phyloP scores from a whole-genome alignment of 1,140 invertebrate species.

The Phortica variegata region DNA sequence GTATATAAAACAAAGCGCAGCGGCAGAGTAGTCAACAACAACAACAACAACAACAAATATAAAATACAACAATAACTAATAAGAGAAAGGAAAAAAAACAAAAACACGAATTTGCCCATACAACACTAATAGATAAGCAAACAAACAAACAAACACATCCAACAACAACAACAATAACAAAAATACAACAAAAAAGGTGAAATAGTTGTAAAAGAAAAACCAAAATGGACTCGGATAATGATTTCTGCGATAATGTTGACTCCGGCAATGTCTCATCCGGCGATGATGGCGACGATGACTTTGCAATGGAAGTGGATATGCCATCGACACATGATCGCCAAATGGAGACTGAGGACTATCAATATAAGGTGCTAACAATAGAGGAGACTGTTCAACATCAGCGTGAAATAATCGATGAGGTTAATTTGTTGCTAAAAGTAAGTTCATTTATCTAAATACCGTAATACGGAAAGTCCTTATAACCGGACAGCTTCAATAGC shows the following conservation, averaged over 20 bases:
- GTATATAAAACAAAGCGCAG: too few relatives aligned
- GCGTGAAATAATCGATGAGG: constrained; percentile 96
- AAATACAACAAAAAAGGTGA: too few relatives aligned
- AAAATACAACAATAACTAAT: background rate
- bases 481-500: too few relatives aligned
- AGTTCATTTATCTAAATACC: too few relatives aligned
- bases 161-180: background rate
- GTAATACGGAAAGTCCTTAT: too few relatives aligned
- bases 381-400: constrained; percentile 97
- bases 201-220: background rate
- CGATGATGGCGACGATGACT: constrained; percentile 81
- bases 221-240: constrained; percentile 87
- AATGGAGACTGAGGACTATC: constrained; percentile 84
- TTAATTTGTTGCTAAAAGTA: constrained; percentile 85
- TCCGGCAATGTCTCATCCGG: constrained; percentile 89
- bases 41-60: constrained; percentile 5
- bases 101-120: constrained; percentile 2
- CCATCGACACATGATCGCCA: constrained; percentile 66
- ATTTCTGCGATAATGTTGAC: constrained; percentile 84
- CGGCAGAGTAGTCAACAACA: background rate
- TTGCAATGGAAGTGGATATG: constrained; percentile 87
- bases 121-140: constrained; percentile 2
- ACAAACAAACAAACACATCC: constrained; percentile 1
- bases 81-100: constrained; percentile 10
- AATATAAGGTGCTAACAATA: constrained; percentile 90